Conservation (phyloP, 2,797 vertebrate species). For the Huso huso region DNA sequence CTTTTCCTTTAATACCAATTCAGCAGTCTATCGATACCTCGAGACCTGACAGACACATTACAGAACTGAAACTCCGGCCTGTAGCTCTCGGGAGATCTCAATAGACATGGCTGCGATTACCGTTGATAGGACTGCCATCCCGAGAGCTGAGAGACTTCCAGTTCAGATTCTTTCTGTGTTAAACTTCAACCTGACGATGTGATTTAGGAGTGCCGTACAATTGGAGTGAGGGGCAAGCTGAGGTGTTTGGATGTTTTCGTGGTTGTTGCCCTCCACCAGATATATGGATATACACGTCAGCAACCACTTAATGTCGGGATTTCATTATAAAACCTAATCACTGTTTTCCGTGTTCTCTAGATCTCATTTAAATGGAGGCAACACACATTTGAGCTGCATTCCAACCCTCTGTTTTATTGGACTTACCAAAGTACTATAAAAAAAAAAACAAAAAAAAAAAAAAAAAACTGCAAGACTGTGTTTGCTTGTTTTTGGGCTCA, state of each 20-base stretch:
- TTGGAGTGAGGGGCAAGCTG: constrained; percentile 5
- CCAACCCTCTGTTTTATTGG: too few relatives aligned
- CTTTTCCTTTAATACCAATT: neutral
- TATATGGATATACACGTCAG: too few relatives aligned
- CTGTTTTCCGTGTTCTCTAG: too few relatives aligned
- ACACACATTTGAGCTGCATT: too few relatives aligned
- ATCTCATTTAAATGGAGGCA: too few relatives aligned
- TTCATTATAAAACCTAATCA: too few relatives aligned
- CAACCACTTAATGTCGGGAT: too few relatives aligned
- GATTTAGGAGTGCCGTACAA: constrained; percentile 2
- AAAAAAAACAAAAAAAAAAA: too few relatives aligned
- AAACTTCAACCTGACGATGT: constrained; percentile 1
- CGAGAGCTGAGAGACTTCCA: neutral
- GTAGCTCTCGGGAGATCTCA: neutral
- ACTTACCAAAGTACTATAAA: too few relatives aligned
- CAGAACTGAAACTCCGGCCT: neutral
- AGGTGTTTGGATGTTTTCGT: neutral
- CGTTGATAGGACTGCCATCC: neutral
- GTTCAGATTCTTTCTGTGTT: neutral
- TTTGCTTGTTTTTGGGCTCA: too few relatives aligned
- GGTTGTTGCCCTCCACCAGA: too few relatives aligned
- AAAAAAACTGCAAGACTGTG: too few relatives aligned
- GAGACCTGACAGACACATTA: neutral
- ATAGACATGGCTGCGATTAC: neutral
- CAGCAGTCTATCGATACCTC: neutral